phyloP scores from a whole-genome alignment of 2,888 invertebrate genomes.

The Epistrophe eligans region DNA sequence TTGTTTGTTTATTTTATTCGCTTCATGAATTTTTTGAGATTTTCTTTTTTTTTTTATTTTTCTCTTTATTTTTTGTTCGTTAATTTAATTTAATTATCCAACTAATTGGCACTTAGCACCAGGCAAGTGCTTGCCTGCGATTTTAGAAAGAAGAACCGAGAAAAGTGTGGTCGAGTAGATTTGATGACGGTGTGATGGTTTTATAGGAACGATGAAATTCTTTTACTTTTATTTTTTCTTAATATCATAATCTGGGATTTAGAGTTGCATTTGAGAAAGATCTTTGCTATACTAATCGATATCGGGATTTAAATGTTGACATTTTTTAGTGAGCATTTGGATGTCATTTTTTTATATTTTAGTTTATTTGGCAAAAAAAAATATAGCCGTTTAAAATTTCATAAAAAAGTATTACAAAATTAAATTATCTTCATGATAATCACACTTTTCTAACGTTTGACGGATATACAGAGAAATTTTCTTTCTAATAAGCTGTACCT shows the following conservation, averaged over 20 bases:
- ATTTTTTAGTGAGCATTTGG: not conserved
- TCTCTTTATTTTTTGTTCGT: slow-evolving; percentile 51
- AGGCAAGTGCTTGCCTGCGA: slow-evolving; percentile 61
- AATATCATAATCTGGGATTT: not conserved
- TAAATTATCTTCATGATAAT: too few relatives aligned
- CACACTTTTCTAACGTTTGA: too few relatives aligned
- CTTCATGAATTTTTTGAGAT: slow-evolving; percentile 42
- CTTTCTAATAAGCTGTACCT: too few relatives aligned
- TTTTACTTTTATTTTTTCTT: slow-evolving; percentile 22
- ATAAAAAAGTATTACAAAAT: too few relatives aligned
- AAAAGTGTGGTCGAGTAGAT: slow-evolving; percentile 26
- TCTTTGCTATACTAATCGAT: too few relatives aligned
- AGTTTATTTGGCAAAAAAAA: too few relatives aligned
- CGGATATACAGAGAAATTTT: too few relatives aligned
- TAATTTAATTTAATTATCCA: slow-evolving; percentile 74
- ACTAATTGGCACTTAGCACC: slow-evolving; percentile 73
- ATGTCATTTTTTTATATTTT: too few relatives aligned
- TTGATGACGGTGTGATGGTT: slow-evolving; percentile 55
- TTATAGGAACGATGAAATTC: slow-evolving; percentile 56
- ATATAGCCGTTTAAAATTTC: too few relatives aligned
- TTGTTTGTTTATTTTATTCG: slow-evolving; percentile 65
- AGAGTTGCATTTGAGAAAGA: not conserved
- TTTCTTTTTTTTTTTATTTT: slow-evolving; percentile 14
- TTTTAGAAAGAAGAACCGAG: slow-evolving; percentile 16
- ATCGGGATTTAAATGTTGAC: too few relatives aligned